Evolutionary conservation across 2,113 vertebrate species (phyloP).

Genomic region (Eclectus roratus): DNA sequence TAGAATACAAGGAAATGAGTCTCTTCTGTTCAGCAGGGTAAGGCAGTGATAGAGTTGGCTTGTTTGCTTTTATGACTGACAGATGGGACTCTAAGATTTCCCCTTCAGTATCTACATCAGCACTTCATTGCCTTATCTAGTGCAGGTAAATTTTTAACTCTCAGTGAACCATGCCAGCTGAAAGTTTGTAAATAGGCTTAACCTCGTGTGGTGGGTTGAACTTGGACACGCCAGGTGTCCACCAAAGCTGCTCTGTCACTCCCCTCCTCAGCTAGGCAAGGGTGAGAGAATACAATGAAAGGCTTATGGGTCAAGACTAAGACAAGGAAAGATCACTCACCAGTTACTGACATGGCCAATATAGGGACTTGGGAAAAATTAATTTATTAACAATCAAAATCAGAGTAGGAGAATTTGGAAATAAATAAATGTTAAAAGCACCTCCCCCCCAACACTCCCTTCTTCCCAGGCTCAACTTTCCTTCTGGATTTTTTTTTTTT

Average conservation of each 20-base stretch:
- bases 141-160: background rate
- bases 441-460: background rate
- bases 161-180: background rate
- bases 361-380: background rate
- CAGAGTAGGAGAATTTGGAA: background rate
- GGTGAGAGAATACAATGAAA: background rate
- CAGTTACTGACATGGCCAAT: background rate
- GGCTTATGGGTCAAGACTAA: rapidly evolving
- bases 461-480: background rate
- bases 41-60: background rate
- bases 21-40: background rate
- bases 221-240: background rate
- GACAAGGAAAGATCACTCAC: background rate
- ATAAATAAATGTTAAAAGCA: background rate
- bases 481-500: background rate
- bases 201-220: background rate
- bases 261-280: background rate
- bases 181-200: background rate
- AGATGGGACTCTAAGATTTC: background rate
- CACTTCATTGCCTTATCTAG: background rate
- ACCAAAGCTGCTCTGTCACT: background rate
- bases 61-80: background rate
- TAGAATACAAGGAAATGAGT: background rate
- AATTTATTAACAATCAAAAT: background rate
- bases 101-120: background rate